Evolutionary conservation across 2,797 vertebrate species (phyloP).

Genomic region (Jordanella pulchra): DNA sequence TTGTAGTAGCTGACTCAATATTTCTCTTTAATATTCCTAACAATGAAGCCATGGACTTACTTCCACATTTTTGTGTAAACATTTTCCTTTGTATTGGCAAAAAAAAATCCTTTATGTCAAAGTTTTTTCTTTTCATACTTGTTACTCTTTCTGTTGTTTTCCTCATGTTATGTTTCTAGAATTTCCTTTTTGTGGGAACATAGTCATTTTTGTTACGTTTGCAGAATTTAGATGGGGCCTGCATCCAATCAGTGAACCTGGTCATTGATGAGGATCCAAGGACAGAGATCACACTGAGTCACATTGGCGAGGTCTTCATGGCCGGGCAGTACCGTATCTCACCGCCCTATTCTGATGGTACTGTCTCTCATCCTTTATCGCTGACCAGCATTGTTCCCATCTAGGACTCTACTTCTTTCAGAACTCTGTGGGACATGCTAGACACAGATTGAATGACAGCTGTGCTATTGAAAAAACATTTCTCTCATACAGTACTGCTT

Average conservation of each 20-base stretch:
- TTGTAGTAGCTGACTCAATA: too few relatives aligned
- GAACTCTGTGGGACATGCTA: slow-evolving; percentile 21
- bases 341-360: slow-evolving; percentile 93
- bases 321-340: slow-evolving; percentile 92
- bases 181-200: slow-evolving; percentile 24
- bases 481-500: slow-evolving; percentile 43
- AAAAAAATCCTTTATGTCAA: neutral
- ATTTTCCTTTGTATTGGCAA: neutral
- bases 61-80: too few relatives aligned
- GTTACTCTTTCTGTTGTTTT: slow-evolving; percentile 5
- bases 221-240: slow-evolving; percentile 92
- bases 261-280: slow-evolving; percentile 89
- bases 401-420: slow-evolving; percentile 25
- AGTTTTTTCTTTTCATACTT: neutral
- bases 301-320: slow-evolving; percentile 89
- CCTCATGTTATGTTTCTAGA: slow-evolving; percentile 24
- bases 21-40: too few relatives aligned
- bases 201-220: slow-evolving; percentile 51
- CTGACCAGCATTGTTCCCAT: slow-evolving; percentile 36
- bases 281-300: slow-evolving; percentile 92
- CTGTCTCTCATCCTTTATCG: slow-evolving; percentile 33
- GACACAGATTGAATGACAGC: slow-evolving; percentile 58
- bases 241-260: slow-evolving; percentile 92
- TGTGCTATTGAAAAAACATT: slow-evolving; percentile 36
- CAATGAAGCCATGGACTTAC: too few relatives aligned